Conservation (phyloP, 2,797 vertebrate genomes). For the Delichon dasypus region DNA sequence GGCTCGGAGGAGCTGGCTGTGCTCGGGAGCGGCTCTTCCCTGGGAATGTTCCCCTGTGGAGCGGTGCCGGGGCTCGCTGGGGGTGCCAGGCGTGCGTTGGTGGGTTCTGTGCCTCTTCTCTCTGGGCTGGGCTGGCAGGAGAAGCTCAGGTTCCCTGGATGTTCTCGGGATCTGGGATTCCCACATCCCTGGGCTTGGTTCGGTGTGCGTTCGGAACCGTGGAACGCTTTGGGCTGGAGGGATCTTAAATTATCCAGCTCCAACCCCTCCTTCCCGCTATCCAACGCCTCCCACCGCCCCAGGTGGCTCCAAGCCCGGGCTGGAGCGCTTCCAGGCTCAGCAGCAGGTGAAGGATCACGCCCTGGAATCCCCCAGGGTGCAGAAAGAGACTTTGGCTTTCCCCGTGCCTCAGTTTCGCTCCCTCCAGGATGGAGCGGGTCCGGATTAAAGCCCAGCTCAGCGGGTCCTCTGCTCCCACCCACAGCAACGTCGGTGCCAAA, state of each 20-base stretch:
- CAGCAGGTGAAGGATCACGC: too few relatives aligned
- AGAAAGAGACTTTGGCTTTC: too few relatives aligned
- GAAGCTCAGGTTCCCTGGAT: neutral
- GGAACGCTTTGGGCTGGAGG: neutral
- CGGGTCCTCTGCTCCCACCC: neutral
- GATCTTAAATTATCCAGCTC: neutral
- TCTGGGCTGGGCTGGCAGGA: neutral
- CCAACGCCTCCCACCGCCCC: neutral
- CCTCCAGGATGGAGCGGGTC: neutral
- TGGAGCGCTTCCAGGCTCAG: neutral
- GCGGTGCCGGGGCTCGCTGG: accelerated
- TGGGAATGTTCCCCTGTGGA: neutral
- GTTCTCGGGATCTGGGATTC: neutral
- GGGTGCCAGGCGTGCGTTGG: accelerated
- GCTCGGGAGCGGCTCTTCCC: neutral
- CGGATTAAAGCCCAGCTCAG: neutral
- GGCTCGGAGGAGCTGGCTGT: neutral
- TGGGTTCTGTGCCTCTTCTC: neutral
- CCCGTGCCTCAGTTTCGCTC: too few relatives aligned
- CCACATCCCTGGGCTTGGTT: neutral
- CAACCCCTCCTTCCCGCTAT: too few relatives aligned
- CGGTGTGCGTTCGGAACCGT: neutral
- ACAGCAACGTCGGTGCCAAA: neutral
- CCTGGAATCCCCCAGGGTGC: too few relatives aligned
- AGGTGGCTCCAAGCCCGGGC: neutral